These are phyloP conservation scores for Mythimna impura DNA, from an alignment of 2,888 invertebrate species.

Conservation along the genomic window DNA sequence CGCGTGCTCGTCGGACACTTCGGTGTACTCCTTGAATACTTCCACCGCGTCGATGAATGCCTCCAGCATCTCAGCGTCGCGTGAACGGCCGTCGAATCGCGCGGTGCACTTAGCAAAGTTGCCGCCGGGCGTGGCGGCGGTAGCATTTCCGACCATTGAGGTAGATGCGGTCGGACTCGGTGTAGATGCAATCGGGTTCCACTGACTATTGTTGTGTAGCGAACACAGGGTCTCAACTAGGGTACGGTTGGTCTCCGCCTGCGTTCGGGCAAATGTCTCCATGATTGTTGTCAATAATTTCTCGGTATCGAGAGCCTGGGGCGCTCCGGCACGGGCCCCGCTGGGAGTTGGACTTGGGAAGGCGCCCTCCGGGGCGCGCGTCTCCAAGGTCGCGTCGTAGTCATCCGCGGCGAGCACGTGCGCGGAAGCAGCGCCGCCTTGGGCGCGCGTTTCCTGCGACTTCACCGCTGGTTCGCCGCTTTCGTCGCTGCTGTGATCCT, in stretches of 20 bases:
- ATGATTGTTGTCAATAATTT: conserved; percentile 2
- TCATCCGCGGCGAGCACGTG: not conserved
- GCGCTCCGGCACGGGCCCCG: not conserved
- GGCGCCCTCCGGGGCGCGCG: not conserved
- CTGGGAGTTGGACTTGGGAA: not conserved
- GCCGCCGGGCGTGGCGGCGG: not conserved
- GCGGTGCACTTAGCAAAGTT: conserved; percentile 6
- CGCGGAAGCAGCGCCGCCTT: not conserved
- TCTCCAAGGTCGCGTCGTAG: not conserved
- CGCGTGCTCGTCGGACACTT: too few species aligned
- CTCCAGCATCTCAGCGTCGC: not conserved
- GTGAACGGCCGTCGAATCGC: not conserved
- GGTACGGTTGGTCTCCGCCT: conserved; percentile 3
- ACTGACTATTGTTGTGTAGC: not conserved
- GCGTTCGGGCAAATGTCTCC: conserved; percentile 1
- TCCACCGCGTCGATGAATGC: too few species aligned
- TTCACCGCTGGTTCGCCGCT: too few species aligned
- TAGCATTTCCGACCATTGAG: not conserved
- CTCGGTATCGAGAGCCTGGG: not conserved
- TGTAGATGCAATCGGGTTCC: not conserved
- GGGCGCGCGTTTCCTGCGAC: too few species aligned
- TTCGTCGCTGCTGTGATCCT: too few species aligned
- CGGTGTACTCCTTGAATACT: too few species aligned
- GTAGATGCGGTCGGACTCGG: not conserved
- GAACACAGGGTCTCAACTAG: conserved; percentile 2